Percentiles rank a stretch among this genome's conserved stretches.
These are phyloP conservation scores for Verasper variegatus DNA, from an alignment of 2,113 vertebrate species.

Conservation along the genomic window DNA sequence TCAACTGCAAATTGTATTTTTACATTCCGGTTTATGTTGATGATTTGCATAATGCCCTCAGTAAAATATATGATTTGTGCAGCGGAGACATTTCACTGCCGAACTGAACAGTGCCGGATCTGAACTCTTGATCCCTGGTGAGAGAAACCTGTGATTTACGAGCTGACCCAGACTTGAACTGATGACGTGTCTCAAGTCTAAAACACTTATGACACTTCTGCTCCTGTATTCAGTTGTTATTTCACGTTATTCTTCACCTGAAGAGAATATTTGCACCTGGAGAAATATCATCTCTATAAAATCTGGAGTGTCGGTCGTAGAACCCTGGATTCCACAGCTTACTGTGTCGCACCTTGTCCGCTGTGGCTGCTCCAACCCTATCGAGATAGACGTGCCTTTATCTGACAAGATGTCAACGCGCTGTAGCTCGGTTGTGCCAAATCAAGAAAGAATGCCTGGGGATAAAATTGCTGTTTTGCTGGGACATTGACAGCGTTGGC, in stretches of 20 bases:
- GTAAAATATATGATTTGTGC: neutral
- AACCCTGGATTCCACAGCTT: neutral
- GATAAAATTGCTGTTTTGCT: neutral
- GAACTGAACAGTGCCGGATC: too few species aligned
- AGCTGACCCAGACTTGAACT: slow-evolving; percentile 28
- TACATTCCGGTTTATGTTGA: neutral
- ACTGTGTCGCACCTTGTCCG: neutral
- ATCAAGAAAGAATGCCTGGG: neutral
- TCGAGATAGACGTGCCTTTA: neutral
- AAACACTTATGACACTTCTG: slow-evolving; percentile 10
- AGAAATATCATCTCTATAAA: neutral
- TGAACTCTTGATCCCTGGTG: neutral
- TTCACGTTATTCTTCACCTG: neutral
- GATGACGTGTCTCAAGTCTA: slow-evolving; percentile 7
- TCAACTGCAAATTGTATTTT: neutral
- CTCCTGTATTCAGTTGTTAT: neutral
- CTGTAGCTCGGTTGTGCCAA: neutral
- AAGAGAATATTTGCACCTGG: neutral
- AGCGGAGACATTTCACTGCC: neutral
- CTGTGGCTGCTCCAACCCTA: neutral
- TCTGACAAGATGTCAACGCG: neutral
- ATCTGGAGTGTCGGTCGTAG: neutral
- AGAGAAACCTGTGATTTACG: neutral
- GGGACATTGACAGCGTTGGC: neutral
- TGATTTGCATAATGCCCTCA: neutral